Evolutionary conservation across 2,888 invertebrate genomes (phyloP), one percentile per base, ranked within the genome.

Genomic region (Epistrophe eligans): DNA sequence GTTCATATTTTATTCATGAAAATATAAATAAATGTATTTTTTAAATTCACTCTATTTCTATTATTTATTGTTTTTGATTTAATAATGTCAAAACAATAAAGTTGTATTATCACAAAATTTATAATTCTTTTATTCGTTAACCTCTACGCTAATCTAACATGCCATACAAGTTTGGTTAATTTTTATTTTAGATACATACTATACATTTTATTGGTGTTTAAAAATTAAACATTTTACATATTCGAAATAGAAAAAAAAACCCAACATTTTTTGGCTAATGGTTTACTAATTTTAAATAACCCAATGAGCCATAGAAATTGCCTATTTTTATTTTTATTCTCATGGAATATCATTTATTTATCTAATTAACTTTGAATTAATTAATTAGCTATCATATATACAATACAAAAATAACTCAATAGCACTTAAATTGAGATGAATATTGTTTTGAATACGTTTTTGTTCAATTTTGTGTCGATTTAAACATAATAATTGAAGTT

Each of bases 361-460:
- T 79, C 70, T 84, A 84, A 76, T 84, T 79, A 79, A 84, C 80
- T 84, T 79, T 66, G 70, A 76, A 84, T 84, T 71, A 79, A 79
- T 84, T 70, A 79, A 79, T 84, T 64, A 35, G 57, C 48, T 71
- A 60, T 70, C 50, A 55, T 15, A n/a, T n/a, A n/a, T n/a, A 28
- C 15, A 32, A 55, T 15, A 28, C 52, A 50, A 40, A 28, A 28
- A 24, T 15, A 58, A 40, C 67, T 62, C 40, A 71, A 71, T 52
- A 67, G n/a, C 32, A 73, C 32, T 57, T 58, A 24, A 58, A 58
- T 50, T 40, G 17, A 35, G 58, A 72, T 79, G 66, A 79, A 72
- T 73, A 24, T 58, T 28, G 57, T n/a, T 45, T 57, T 57, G 15
- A 13, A 35, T 35, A 48, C 15, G 9, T 35, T 28, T 48, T 57